These are phyloP conservation scores for Corynorhinus townsendii DNA, from an alignment of 2,113 vertebrate species.

Conservation along the genomic window DNA sequence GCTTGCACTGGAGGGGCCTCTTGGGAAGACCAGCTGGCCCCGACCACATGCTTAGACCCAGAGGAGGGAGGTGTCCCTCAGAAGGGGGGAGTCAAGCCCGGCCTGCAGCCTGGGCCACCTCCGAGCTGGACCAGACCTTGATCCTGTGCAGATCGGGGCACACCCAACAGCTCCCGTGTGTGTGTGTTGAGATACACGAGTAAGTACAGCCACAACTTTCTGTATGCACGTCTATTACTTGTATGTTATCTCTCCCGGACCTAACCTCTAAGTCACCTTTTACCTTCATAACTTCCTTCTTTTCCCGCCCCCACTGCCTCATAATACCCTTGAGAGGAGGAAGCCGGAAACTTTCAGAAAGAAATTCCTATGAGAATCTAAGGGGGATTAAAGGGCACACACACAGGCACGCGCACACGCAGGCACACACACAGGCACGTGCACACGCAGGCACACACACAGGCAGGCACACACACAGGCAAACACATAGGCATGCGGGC, in stretches of 20 bases:
- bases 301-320: neutral
- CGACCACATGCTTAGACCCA: conserved; percentile 92
- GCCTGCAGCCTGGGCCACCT: conserved; percentile 9
- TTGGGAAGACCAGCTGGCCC: conserved; percentile 86
- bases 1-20: conserved; percentile 89
- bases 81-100: conserved; percentile 88
- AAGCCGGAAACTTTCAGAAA: conserved; percentile 5
- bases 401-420: neutral
- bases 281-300: neutral
- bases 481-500: neutral
- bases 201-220: neutral
- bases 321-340: neutral
- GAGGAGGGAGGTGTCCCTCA: conserved; percentile 88
- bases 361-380: neutral
- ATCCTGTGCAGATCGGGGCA: neutral
- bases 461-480: too few species aligned
- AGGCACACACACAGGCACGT: neutral
- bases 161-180: neutral
- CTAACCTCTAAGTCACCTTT: neutral
- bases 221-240: neutral
- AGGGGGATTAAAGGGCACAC: neutral
- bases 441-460: accelerated
- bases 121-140: neutral
- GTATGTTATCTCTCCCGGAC: neutral
- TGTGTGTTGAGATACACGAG: neutral